Conservation (phyloP, 2,113 vertebrate genomes). For the Ia io region DNA sequence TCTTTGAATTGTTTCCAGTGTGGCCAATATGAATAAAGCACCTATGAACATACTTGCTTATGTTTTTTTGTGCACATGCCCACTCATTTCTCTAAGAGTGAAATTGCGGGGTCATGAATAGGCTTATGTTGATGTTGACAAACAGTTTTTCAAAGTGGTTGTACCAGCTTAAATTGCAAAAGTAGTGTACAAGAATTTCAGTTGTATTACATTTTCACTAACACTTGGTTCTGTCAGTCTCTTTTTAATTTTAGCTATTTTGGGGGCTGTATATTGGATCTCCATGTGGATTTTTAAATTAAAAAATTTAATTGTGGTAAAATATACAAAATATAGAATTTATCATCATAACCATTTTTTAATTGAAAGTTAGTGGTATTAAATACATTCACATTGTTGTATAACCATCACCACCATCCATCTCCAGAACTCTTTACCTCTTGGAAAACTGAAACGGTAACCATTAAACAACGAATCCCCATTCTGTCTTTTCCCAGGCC, state of each 20-base stretch:
- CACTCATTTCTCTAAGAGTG: not conserved
- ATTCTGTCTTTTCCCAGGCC: not conserved
- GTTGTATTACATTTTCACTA: not conserved
- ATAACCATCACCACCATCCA: not conserved
- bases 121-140: not conserved
- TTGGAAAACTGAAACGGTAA: not conserved
- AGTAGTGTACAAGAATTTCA: not conserved
- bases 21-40: slow-evolving; percentile 26
- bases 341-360: not conserved
- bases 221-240: not conserved
- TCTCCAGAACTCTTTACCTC: not conserved
- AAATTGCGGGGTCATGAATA: not conserved
- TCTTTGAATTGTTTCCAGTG: not conserved
- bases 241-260: slow-evolving; percentile 10
- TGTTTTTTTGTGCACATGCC: not conserved
- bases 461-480: not conserved
- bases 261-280: not conserved
- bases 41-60: not conserved
- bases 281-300: not conserved
- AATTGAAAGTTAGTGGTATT: not conserved
- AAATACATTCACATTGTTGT: not conserved
- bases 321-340: not conserved
- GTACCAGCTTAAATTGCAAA: not conserved
- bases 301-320: not conserved
- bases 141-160: not conserved